Evolutionary conservation across 2,888 invertebrate genomes (phyloP), one percentile per base, ranked within the genome.

Genomic region (Pseudococcus longispinus): DNA sequence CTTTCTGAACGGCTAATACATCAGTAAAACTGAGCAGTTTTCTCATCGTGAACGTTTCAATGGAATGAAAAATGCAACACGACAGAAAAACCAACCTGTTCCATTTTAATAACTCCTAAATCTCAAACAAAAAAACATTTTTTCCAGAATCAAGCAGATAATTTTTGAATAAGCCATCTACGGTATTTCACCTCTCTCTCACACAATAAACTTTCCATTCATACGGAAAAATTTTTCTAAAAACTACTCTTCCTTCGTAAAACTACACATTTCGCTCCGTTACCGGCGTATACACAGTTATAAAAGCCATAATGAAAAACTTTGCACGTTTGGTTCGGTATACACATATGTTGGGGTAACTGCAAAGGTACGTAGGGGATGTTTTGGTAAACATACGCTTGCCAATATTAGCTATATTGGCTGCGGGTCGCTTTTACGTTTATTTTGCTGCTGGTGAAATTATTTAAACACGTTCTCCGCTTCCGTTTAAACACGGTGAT

Each of bases 361-460:
- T 60, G 20, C 13, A 60, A 60, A 60, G 60, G 70, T 70, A 70
- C 26, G 20, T n/a, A 9, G 70, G 15, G 29, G 18, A 29, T 29
- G 70, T 70, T 65, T 70, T 70, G 18, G 29, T 70, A 70, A 70
- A 70, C 70, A 70, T 70, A 70, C 70, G 70, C 26, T 60, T 60
- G 60, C 60, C 60, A 60, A 60, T 60, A 60, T 60, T 60, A 70
- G 29, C 29, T 32, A 70, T 70, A 70, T 70, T 70, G 70, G 70
- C 70, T 29, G 70, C 29, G 29, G 70, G 70, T 29, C 70, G 26
- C 29, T 70, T 29, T 32, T 8, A 29, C 29, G 29, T 70, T 29
- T 70, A 70, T 70, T 70, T 70, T 29, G 26, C 70, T 9, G 13
- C 29, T 70, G 29, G 29, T 70, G 15, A 70, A 70, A 70, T 70